Conservation (phyloP, 2,888 invertebrate genomes). For the Pristionchus fissidentatus region DNA sequence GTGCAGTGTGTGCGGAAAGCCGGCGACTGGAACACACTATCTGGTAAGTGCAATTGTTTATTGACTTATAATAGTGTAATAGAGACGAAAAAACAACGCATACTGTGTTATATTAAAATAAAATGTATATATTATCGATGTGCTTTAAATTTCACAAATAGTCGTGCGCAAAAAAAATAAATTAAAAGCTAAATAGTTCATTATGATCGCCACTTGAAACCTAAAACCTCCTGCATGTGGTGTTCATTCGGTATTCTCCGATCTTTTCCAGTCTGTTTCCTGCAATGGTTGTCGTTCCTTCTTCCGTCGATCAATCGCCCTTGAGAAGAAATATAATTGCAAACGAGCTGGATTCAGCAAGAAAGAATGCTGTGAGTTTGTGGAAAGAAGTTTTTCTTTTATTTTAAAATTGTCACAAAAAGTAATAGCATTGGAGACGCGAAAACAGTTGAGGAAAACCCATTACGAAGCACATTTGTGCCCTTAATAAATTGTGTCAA, state of each 20-base stretch:
- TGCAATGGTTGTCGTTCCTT: slow-evolving; percentile 32
- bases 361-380: neutral
- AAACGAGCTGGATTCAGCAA: neutral
- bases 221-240: too few species aligned
- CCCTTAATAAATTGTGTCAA: too few species aligned
- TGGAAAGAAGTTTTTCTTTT: neutral
- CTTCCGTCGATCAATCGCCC: neutral
- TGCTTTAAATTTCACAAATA: neutral
- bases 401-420: too few species aligned
- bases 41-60: neutral
- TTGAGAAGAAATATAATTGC: neutral
- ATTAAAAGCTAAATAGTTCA: too few species aligned
- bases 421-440: too few species aligned
- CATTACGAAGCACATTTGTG: too few species aligned
- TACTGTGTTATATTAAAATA: neutral
- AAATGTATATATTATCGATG: neutral
- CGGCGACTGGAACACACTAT: neutral
- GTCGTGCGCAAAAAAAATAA: too few species aligned
- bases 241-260: too few species aligned
- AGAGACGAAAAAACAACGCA: neutral
- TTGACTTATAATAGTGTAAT: neutral
- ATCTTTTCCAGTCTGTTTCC: neutral
- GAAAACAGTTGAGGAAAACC: too few species aligned
- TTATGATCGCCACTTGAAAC: too few species aligned
- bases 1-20: neutral